phyloP scores from a whole-genome alignment of 2,888 invertebrate species.

The Lasioglossum figueresi region DNA sequence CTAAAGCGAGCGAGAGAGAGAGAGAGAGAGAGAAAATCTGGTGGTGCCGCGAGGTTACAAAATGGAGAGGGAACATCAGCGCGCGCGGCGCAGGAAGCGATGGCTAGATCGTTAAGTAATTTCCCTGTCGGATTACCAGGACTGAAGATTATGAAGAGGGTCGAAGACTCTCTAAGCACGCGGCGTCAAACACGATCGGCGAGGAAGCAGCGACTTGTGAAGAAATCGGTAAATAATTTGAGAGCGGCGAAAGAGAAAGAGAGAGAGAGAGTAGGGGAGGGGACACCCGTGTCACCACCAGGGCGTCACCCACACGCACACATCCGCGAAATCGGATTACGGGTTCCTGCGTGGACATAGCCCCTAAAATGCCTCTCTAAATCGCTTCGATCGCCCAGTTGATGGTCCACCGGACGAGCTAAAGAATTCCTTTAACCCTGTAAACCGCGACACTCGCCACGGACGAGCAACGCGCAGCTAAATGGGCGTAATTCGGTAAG shows the following conservation, averaged over 20 bases:
- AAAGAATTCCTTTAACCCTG: conserved; percentile 33
- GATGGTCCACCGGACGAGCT: background rate
- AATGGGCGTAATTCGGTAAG: conserved; percentile 65
- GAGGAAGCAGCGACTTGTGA: conserved; percentile 23
- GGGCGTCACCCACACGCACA: background rate
- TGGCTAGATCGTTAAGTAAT: conserved; percentile 65
- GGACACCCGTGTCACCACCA: background rate
- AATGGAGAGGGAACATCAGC: conserved; percentile 24
- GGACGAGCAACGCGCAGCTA: background rate
- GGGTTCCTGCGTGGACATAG: conserved; percentile 31
- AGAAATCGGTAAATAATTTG: conserved; percentile 40
- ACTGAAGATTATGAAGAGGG: conserved; percentile 51
- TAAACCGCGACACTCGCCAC: conserved; percentile 7
- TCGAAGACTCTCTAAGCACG: conserved; percentile 18
- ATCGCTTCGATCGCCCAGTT: conserved; percentile 14
- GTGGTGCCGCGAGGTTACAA: background rate
- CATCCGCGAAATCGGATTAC: conserved; percentile 60
- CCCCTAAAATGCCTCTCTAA: conserved; percentile 38
- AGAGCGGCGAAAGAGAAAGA: conserved; percentile 1
- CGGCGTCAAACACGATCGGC: background rate
- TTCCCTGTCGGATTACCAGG: conserved; percentile 61
- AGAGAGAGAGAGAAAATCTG: conserved; percentile 12
- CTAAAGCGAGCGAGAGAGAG: background rate
- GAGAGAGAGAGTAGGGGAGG: background rate
- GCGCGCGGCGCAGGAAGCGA: conserved; percentile 43